These are phyloP conservation scores for Brachypodius melanocephalos DNA, from an alignment of 2,113 vertebrate species.

Conservation along the genomic window DNA sequence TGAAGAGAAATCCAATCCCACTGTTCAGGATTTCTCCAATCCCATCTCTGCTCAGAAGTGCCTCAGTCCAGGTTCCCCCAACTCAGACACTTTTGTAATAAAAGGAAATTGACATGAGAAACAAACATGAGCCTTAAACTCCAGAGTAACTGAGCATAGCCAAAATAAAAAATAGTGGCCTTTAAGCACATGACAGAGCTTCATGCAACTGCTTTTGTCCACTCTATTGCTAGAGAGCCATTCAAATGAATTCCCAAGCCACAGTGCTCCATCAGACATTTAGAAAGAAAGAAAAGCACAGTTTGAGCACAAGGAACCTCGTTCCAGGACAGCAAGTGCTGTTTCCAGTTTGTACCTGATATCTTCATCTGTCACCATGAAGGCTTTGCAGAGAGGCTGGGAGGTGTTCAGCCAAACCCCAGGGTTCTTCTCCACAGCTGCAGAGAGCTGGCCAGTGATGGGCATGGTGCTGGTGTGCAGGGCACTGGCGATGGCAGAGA, in stretches of 20 bases:
- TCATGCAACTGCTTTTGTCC: neutral
- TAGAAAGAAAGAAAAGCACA: too few species aligned
- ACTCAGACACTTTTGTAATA: neutral
- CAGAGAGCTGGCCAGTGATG: constrained; percentile 95
- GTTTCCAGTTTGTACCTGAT: constrained; percentile 80
- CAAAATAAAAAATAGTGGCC: neutral
- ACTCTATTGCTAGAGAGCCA: neutral
- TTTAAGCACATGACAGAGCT: neutral
- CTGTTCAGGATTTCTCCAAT: neutral
- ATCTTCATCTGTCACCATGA: constrained; percentile 97
- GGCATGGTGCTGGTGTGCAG: constrained; percentile 95
- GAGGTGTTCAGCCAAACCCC: constrained; percentile 97
- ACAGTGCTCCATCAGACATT: neutral
- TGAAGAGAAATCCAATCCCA: neutral
- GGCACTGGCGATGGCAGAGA: constrained; percentile 95
- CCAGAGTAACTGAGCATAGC: neutral
- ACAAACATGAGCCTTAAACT: neutral
- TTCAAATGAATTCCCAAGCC: neutral
- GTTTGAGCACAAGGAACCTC: neutral
- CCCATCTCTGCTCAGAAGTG: neutral
- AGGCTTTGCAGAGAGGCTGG: constrained; percentile 96
- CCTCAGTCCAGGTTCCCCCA: neutral
- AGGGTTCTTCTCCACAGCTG: constrained; percentile 95
- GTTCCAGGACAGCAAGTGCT: neutral
- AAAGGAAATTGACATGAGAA: neutral